phyloP scores from a whole-genome alignment of 2,888 invertebrate genomes.

The Trissoscelio sp. region DNA sequence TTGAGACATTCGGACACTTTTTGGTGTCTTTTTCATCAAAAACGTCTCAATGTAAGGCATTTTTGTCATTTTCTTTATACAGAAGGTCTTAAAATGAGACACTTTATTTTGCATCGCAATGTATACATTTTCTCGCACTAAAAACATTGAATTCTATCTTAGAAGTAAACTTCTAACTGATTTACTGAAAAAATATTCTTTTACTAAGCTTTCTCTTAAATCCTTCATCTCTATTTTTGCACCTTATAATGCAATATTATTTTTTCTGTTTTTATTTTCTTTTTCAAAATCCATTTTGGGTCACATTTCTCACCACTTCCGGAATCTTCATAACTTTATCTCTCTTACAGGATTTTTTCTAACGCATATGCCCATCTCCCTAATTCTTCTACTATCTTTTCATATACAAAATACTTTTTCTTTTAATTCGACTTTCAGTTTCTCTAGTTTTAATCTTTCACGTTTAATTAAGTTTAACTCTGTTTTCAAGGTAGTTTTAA shows the following conservation, averaged over 20 bases:
- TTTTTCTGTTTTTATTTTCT: not conserved
- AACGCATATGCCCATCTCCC: not conserved
- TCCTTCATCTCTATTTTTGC: not conserved
- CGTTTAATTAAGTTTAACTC: not conserved
- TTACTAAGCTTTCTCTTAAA: not conserved
- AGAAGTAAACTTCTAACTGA: not conserved
- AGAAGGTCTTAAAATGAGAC: too few species aligned
- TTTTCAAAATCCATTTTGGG: not conserved
- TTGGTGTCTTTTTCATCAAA: too few species aligned
- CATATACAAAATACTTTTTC: not conserved
- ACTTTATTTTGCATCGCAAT: too few species aligned
- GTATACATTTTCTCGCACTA: not conserved
- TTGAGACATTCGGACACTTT: too few species aligned
- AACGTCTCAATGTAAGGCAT: too few species aligned
- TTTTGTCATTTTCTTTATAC: too few species aligned
- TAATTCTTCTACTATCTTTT: not conserved
- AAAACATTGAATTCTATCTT: not conserved
- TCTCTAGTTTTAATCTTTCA: not conserved
- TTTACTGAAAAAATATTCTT: not conserved
- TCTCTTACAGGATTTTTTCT: not conserved
- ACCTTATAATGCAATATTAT: constrained; percentile 7
- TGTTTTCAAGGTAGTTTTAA: not conserved
- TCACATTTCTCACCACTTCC: not conserved
- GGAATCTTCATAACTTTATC: not conserved
- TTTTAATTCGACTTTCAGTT: not conserved